Evolutionary conservation across 1,140 invertebrate genomes (phyloP), one percentile per base, ranked within the genome.

Genomic region (Hyposmocoma kahamanoa): DNA sequence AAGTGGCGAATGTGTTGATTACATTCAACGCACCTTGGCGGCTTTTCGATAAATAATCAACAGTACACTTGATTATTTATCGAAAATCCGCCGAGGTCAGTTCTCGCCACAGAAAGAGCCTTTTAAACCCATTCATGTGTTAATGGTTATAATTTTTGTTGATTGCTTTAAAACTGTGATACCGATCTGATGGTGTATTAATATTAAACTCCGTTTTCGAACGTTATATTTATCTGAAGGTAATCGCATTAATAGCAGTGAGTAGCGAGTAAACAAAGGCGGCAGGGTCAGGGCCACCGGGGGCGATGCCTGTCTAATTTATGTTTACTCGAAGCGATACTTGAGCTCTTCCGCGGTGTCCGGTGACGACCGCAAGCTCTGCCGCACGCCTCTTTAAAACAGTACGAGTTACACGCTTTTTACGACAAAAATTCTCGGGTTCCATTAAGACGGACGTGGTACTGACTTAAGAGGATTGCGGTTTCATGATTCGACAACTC

Each of bases 301-400:
- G 55, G 67, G 71, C 67, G 70, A 68, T 62, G 62, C 61, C 64
- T 65, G 64, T 55, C 66, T 72, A 66, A 81, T 81, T 80, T 78
- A 78, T 75, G 60, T 62, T 56, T 53, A 62, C 67, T 61, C 56
- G 38, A 36, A 13, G 32, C 32, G 72, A 78, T 75, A 81, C 62
- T 59, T 51, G 60, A 78, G 66, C 66, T 69, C 73, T 79, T 83
- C 73, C 79, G 75, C 62, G 54, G 66, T 76, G 65, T 73, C 69
- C 67, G 71, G 56, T 77, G 67, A 72, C 75, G 60, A 69, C 68
- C 70, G 66, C 73, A 75, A 36, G 55, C 66, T 62, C 66, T 56
- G 53, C 59, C 60, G 50, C 19, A 50, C 22, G 53, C 42, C 65
- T 63, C 64, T 63, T 72, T n/a, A n/a, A 74, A 68, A 77, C 56